These are phyloP conservation scores for Hafferia zeledoni DNA, from an alignment of 2,797 vertebrate genomes.

Conservation along the genomic window DNA sequence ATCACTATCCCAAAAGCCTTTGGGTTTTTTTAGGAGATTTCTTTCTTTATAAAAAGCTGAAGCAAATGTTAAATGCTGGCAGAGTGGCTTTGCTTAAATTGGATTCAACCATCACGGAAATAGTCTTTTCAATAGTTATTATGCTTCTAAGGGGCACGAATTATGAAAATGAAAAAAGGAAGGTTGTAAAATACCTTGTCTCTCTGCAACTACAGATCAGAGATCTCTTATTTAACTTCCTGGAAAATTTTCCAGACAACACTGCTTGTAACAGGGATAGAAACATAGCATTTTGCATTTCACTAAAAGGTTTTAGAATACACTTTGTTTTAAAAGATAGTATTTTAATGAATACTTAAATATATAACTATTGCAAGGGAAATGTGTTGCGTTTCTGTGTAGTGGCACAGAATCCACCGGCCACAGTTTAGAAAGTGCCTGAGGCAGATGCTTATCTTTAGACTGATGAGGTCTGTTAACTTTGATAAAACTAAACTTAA, in stretches of 20 bases:
- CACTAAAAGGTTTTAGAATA: background rate
- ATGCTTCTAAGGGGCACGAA: background rate
- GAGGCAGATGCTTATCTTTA: constrained; percentile 53
- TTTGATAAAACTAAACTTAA: constrained; percentile 47
- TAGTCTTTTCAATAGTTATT: background rate
- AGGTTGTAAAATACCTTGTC: rapidly evolving
- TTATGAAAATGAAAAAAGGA: background rate
- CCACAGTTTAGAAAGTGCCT: background rate
- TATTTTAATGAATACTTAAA: background rate
- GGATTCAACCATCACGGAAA: background rate
- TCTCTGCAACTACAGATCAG: background rate
- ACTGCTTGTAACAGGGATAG: background rate
- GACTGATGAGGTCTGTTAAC: constrained; percentile 36
- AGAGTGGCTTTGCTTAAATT: background rate
- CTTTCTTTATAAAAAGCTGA: background rate
- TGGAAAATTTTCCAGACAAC: background rate
- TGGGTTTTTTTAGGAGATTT: background rate
- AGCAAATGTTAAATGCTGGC: background rate
- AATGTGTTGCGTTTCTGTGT: background rate
- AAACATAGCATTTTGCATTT: background rate
- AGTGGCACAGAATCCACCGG: background rate
- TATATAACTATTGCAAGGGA: background rate
- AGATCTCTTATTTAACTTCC: background rate
- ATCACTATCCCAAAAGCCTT: background rate
- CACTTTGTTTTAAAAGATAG: background rate